Evolutionary conservation across 1,140 invertebrate species (phyloP), one percentile per base, ranked within the genome.

Genomic region (Nasonia longicornis): DNA sequence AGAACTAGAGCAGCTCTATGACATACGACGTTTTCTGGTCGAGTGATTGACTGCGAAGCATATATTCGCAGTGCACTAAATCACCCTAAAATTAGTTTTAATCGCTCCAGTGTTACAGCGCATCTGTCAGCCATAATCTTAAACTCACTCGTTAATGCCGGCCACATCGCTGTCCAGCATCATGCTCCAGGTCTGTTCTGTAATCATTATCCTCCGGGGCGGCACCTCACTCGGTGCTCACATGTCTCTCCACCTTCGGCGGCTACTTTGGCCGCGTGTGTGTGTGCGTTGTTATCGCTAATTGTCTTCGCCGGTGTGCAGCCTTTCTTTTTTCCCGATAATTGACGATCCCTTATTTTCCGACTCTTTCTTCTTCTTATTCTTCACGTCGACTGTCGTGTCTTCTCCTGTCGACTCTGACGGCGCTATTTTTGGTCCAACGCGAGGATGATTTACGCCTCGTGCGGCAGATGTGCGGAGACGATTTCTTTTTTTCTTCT

Each of bases 161-260:
- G 89, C 85, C 83, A 89, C 87, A 87, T 91, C 90, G 85, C 87
- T 90, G 86, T 91, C 90, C 88, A 91, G 89, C 90, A 90, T 91
- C 90, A 91, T 91, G 87, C 86, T 91, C 90, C 90, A 91, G 84
- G 90, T 90, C 86, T 91, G 90, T 87, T 91, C 90, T 87, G 89
- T 91, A 90, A 91, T 91, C 90, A 91, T 91, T 90, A 90, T 91
- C 89, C 86, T 90, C 88, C 86, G 83, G 86, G 85, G 86, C 84
- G 66, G 80, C 79, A 81, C 79, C 82, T 58, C 20, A 58, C 52
- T 58, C 52, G 16, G 52, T 77, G 71, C 83, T 77, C 69, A 83
- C 78, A 85, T 81, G 67, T 48, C 69, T 71, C 20, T n/a, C 70
- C 70, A 16, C 29, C 70, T 35, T 10, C 16, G 14, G 45, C 42